Conservation (phyloP, 1,140 invertebrate genomes). For the Muscidifurax raptorellus region DNA sequence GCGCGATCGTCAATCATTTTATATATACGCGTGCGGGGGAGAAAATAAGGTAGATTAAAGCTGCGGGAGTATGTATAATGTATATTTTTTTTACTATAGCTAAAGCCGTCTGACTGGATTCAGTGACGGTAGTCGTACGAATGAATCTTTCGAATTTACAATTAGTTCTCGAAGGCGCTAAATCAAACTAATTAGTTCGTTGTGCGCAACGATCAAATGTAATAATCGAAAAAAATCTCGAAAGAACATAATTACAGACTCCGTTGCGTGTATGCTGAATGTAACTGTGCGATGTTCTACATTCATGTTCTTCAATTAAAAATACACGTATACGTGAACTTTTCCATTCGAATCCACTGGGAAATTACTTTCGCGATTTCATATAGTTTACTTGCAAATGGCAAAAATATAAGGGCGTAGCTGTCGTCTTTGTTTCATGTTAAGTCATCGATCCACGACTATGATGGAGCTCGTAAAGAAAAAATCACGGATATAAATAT, state of each 20-base stretch:
- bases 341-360: too few species aligned
- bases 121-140: background rate
- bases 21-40: background rate
- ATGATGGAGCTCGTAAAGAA: background rate
- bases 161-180: too few species aligned
- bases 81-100: background rate
- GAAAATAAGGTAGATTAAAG: background rate
- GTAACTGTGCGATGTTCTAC: too few species aligned
- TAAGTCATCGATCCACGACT: background rate
- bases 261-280: too few species aligned
- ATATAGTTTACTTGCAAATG: background rate
- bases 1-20: background rate
- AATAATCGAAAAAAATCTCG: too few species aligned
- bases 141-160: too few species aligned
- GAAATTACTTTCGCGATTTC: too few species aligned
- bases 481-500: background rate
- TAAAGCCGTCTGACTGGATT: background rate
- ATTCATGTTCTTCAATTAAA: too few species aligned
- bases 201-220: too few species aligned
- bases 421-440: constrained; percentile 25
- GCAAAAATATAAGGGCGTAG: constrained; percentile 21
- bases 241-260: too few species aligned
- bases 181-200: too few species aligned
- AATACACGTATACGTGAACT: too few species aligned
- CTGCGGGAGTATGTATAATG: background rate